Evolutionary conservation across 2,888 invertebrate species (phyloP).

Genomic region (Teleogryllus oceanicus): DNA sequence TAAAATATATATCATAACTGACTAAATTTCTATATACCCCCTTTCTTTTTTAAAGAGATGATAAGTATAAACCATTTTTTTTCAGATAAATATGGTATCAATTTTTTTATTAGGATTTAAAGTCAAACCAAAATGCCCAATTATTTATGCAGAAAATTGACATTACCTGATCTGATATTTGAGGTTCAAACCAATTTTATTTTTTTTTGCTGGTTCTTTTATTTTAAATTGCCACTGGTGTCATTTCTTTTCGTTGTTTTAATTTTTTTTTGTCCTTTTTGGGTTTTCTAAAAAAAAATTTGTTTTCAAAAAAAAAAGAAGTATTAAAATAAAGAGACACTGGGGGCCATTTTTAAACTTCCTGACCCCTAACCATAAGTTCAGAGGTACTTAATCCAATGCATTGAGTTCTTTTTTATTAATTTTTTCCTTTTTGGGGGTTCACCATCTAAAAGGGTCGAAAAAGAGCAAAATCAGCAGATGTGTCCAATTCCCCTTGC

Average conservation of each 20-base stretch:
- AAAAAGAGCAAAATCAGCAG: slow-evolving; percentile 84
- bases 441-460: slow-evolving; percentile 92
- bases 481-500: slow-evolving; percentile 83
- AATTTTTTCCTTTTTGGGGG: slow-evolving; percentile 79
- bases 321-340: slow-evolving; percentile 24
- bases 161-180: slow-evolving; percentile 81
- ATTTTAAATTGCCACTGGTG: slow-evolving; percentile 82
- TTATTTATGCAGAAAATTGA: background rate
- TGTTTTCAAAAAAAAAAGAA: background rate
- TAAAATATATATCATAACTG: too few relatives aligned
- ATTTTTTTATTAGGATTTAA: too few relatives aligned
- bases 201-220: slow-evolving; percentile 88
- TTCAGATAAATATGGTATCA: too few relatives aligned
- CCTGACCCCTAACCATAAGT: slow-evolving; percentile 5
- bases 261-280: slow-evolving; percentile 93
- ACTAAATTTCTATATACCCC: too few relatives aligned
- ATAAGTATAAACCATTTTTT: too few relatives aligned
- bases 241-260: slow-evolving; percentile 96
- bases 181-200: slow-evolving; percentile 93
- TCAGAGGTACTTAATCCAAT: background rate
- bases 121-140: background rate
- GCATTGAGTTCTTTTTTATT: background rate
- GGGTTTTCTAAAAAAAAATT: slow-evolving; percentile 58
- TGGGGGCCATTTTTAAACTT: background rate
- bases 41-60: too few relatives aligned